phyloP scores from a whole-genome alignment of 2,888 invertebrate species.

The Sepioteuthis lessoniana region DNA sequence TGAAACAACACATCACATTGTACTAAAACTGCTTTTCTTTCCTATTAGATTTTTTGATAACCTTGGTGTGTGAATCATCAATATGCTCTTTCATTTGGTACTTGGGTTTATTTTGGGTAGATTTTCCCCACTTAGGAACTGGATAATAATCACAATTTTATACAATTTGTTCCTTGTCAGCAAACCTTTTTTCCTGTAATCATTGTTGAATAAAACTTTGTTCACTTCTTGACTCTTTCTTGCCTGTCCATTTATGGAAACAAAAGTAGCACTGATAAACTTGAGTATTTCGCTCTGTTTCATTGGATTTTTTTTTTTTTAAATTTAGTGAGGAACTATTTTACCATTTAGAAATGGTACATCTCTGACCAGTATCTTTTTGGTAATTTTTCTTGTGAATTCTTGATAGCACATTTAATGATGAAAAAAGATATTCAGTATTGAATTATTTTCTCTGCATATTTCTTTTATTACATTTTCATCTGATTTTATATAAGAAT shows the following conservation, averaged over 20 bases:
- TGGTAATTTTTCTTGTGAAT: background rate
- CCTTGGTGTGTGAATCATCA: background rate
- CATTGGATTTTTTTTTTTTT: background rate
- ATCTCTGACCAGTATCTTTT: background rate
- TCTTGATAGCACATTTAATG: background rate
- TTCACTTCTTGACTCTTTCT: background rate
- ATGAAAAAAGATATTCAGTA: background rate
- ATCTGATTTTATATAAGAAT: too few relatives aligned
- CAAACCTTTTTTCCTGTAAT: background rate
- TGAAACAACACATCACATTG: background rate
- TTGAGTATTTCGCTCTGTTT: background rate
- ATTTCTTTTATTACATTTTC: too few relatives aligned
- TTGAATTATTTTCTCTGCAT: too few relatives aligned
- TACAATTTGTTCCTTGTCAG: background rate
- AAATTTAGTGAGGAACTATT: background rate
- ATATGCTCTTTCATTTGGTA: background rate
- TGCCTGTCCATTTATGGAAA: background rate
- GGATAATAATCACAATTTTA: background rate
- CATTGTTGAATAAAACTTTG: background rate
- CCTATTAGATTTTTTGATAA: background rate
- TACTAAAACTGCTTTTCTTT: background rate
- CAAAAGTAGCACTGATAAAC: background rate
- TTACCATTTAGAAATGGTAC: background rate
- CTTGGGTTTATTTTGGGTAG: constrained; percentile 33
- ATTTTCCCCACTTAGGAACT: background rate